These are phyloP conservation scores for Channa maculata DNA, from an alignment of 2,113 vertebrate species.

Conservation along the genomic window DNA sequence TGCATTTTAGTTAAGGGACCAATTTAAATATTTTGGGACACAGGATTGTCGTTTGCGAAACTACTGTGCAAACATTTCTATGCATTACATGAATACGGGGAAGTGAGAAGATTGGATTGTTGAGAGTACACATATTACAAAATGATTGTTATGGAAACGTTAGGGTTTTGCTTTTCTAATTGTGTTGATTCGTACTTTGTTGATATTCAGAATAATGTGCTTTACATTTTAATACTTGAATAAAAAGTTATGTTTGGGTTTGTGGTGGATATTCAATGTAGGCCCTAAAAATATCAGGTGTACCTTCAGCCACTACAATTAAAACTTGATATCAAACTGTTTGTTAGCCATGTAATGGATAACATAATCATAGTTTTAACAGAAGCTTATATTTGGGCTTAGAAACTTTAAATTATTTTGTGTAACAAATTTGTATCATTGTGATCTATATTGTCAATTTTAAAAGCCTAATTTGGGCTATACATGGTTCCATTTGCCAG, in stretches of 20 bases:
- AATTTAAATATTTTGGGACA: constrained; percentile 76
- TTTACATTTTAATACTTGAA: constrained; percentile 90
- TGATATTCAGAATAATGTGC: constrained; percentile 82
- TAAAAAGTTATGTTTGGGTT: constrained; percentile 84
- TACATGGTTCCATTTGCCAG: no score
- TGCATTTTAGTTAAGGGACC: constrained; percentile 80
- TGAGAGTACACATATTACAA: constrained; percentile 57
- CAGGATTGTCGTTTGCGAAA: constrained; percentile 78
- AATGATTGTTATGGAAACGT: constrained; percentile 76
- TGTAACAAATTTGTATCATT: background rate
- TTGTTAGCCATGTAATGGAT: constrained; percentile 9
- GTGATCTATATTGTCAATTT: no score
- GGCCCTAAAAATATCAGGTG: constrained; percentile 42
- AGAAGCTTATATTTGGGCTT: no score
- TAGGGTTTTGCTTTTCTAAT: constrained; percentile 82
- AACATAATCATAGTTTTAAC: background rate
- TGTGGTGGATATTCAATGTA: constrained; percentile 56
- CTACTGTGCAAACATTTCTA: constrained; percentile 85
- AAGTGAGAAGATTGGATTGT: constrained; percentile 41
- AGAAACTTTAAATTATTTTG: background rate
- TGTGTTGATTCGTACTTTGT: constrained; percentile 84
- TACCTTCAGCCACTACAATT: constrained; percentile 5
- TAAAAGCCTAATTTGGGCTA: no score
- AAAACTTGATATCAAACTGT: background rate
- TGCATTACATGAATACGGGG: constrained; percentile 78